Evolutionary conservation across 2,888 invertebrate genomes (phyloP), one percentile per base, ranked within the genome.

Genomic region (Antitype chi): DNA sequence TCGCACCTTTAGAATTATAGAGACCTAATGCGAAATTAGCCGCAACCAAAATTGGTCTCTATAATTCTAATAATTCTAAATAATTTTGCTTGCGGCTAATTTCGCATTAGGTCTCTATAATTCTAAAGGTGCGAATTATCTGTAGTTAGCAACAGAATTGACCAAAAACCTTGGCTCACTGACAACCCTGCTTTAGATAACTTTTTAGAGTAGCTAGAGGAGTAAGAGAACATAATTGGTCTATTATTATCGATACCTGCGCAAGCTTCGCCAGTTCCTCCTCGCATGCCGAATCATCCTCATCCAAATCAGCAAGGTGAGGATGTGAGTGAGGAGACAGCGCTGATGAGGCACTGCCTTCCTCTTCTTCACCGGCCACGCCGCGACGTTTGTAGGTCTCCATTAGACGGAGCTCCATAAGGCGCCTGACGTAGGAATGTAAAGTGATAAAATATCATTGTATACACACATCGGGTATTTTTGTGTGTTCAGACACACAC

Each of bases 291-390:
- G 98, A 98, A 90, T 99, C 98, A 74, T 96, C 96, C 77, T 99
- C 99, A 90, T 99, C 99, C 90, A 99, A 98, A 94, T 99, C 99
- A 0, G 99, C 91, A 52, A 99, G 98, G 93, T 99, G 99, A 88
- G 99, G 99, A 90, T 99, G 99, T 3, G 99, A 99, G 95, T 99
- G 99, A 88, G 98, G 99, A 82, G 99, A 99, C 96, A 99, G 98
- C 53, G 98, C 97, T 0, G 99, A 99, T n/a, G 99, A 99, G 88
- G 99, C 98, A 90, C 99, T 99, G n/a, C 98, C 99, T 89, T 98
- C 98, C 76, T 98, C 98, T 88, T 98, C 98, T 74, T 97, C 98
- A 0, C 80, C 81, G 1, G 74, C 74, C 0, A 70, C 78, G 9
- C 91, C 94, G 32, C 95, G 94, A 0, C 96, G 93, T 87, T 96